These are phyloP conservation scores for Prinia subflava DNA, from an alignment of 2,113 vertebrate genomes.

Conservation along the genomic window DNA sequence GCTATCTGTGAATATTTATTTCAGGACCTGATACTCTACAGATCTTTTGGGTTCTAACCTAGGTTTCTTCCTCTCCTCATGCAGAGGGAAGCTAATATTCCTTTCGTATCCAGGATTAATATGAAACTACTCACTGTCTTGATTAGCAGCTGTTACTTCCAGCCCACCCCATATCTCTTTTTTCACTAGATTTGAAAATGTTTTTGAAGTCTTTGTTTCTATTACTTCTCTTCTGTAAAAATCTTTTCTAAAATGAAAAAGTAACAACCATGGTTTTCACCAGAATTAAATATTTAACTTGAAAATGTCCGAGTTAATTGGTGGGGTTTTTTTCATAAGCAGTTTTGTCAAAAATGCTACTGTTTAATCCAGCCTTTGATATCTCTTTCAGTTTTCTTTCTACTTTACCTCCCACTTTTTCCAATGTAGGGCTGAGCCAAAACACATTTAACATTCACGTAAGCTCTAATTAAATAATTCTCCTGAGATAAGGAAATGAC, in stretches of 20 bases:
- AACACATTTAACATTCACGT: neutral
- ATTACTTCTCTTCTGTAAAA: neutral
- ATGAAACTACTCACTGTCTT: neutral
- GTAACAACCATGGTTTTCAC: neutral
- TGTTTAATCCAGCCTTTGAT: neutral
- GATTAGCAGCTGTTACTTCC: neutral
- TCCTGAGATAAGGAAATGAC: neutral
- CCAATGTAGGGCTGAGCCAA: neutral
- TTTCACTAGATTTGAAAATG: neutral
- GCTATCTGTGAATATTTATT: neutral
- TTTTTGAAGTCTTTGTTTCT: neutral
- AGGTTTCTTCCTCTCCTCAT: neutral
- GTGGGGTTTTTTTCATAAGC: neutral
- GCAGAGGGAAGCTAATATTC: neutral
- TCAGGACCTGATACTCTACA: neutral
- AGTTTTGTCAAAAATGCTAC: neutral
- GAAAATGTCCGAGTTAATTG: neutral
- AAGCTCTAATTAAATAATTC: neutral
- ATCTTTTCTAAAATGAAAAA: neutral
- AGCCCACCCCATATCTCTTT: neutral
- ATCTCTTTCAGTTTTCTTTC: neutral
- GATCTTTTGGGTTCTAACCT: neutral
- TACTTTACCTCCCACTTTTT: neutral
- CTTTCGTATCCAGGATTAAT: neutral
- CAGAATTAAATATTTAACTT: neutral